Percentiles rank a stretch among this genome's conserved stretches.
phyloP scores from a whole-genome alignment of 53 echinoderm and acorn worm genomes.

The Holothuria leucospilota region DNA sequence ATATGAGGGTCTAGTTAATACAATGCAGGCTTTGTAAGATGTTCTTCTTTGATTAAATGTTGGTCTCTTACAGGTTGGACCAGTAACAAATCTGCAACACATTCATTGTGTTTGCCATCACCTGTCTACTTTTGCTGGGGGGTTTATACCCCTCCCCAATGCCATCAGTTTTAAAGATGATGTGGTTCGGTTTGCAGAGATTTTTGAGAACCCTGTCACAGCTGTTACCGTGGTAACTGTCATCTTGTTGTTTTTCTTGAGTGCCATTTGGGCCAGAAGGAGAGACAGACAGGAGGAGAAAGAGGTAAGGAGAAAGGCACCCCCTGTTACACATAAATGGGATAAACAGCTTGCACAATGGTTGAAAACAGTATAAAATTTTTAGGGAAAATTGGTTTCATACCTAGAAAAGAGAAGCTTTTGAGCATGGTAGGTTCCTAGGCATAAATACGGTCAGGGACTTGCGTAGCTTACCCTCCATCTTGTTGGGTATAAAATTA shows the following conservation, averaged over 20 bases:
- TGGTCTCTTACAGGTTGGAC: constrained; percentile 68
- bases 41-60: neutral
- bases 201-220: constrained; percentile 82
- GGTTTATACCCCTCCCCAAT: constrained; percentile 85
- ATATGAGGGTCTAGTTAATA: too few species aligned
- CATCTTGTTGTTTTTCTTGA: constrained; percentile 60
- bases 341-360: too few species aligned
- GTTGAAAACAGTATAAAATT: too few species aligned
- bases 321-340: too few species aligned
- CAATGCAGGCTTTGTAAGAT: neutral
- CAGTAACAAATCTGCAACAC: constrained; percentile 63
- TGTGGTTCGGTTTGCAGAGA: constrained; percentile 63
- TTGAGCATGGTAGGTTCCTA: too few species aligned
- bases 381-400: too few species aligned
- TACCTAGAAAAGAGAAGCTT: too few species aligned
- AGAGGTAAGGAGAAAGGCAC: constrained; percentile 55
- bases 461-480: too few species aligned
- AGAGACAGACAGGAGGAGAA: constrained; percentile 66
- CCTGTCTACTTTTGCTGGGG: constrained; percentile 79
- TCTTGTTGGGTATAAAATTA: too few species aligned
- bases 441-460: too few species aligned
- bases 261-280: constrained; percentile 78
- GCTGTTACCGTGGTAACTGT: constrained; percentile 58
- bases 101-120: constrained; percentile 91
- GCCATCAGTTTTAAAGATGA: constrained; percentile 74